phyloP scores from a whole-genome alignment of 2,797 vertebrate genomes.

The Enteromius anoplus region DNA sequence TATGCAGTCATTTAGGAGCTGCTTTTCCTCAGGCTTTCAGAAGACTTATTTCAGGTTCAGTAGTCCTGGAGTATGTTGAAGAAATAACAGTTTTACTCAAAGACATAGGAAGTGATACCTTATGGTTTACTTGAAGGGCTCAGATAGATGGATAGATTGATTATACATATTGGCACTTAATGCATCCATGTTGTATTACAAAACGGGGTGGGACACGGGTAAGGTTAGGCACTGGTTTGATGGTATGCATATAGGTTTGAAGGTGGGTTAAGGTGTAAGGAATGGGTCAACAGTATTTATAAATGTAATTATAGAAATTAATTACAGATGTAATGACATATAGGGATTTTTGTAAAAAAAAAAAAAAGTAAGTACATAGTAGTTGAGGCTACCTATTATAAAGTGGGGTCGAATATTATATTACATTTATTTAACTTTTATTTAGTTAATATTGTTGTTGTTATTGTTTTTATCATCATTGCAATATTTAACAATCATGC shows the following conservation, averaged over 20 bases:
- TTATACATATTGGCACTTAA: too few relatives aligned
- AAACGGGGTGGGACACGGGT: too few relatives aligned
- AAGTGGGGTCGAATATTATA: not conserved
- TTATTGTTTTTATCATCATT: not conserved
- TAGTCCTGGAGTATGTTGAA: not conserved
- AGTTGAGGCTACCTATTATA: too few relatives aligned
- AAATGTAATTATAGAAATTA: too few relatives aligned
- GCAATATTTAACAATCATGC: not conserved
- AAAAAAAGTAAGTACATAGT: too few relatives aligned
- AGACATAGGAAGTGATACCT: not conserved
- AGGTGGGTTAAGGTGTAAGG: too few relatives aligned
- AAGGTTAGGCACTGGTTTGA: too few relatives aligned
- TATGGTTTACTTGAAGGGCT: not conserved
- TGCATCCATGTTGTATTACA: too few relatives aligned
- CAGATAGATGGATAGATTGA: not conserved
- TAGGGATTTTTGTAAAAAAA: too few relatives aligned
- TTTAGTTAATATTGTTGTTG: not conserved
- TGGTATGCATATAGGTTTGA: too few relatives aligned
- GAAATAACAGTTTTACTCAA: not conserved
- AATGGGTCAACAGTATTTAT: too few relatives aligned
- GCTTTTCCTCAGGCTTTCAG: constrained; percentile 1
- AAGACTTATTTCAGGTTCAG: not conserved
- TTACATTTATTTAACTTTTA: not conserved
- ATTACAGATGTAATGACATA: too few relatives aligned
- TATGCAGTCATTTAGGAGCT: not conserved